Base-by-base conservation (phyloP, 2,797 vertebrate species). In the Sphaeramia orbicularis region DNA sequence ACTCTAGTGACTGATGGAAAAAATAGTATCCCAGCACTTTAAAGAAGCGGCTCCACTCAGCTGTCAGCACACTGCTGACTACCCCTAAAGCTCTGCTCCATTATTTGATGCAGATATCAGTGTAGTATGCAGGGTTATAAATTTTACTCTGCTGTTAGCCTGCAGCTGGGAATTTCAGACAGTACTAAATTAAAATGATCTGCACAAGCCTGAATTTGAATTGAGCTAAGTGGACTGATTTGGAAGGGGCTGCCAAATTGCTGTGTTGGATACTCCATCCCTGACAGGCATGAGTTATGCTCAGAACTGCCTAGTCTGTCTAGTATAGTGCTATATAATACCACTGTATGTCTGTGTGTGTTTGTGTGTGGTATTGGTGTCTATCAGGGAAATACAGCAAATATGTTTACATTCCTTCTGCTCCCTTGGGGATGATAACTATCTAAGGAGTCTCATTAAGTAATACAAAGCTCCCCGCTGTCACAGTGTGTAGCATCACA, bases 381-480 rank as follows among this genome's bases (percentile, higher is more conserved):
- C 57, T 75, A 38, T 68, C 69, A 71, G 68, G 68, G 74, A 80
- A 77, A 57, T 24, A 57, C 64, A 68, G 58, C 4, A 38, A 57
- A 65, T 73, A 57, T 74, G 70, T 72, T 51, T 74, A 54, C 83
- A 90, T 91, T 90, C 79, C 75, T 80, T 44, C 64, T 4, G 47
- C 45, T 87, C 89, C 85, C 85, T 67, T 49, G 70, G 71, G 86
- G 71, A 82, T 51, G 75, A 80, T 51, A 68, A 66, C 38, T 4
- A 11, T 75, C 81, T 77, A 75, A 84, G 83, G 68, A 80, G 66
- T 54, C 80, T 86, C 86, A 88, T 90, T 89, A 87, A 80, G 68
- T 57, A 63, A 60, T 36, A 48, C 51, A 77, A 89, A 76, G 44
- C 64, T 63, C 53, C 63, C 35, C 59, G 67, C 62, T 84, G 53